phyloP scores from a whole-genome alignment of 2,888 invertebrate species.

The Phortica okadai region DNA sequence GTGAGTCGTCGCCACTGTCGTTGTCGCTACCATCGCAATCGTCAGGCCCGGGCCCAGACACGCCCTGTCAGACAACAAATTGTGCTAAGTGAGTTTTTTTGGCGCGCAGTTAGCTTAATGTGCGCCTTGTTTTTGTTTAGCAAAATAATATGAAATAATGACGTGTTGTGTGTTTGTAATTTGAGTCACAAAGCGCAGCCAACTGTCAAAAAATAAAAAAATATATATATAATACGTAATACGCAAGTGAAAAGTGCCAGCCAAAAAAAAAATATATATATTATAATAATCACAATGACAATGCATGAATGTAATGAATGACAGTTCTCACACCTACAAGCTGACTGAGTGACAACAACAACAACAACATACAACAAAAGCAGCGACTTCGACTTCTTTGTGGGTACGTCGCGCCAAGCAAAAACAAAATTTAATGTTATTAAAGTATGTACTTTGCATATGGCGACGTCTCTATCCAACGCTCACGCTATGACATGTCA shows the following conservation, averaged over 20 bases:
- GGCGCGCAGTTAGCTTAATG: neutral
- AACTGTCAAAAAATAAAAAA: constrained; percentile 4
- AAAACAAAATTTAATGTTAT: constrained; percentile 8
- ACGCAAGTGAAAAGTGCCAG: neutral
- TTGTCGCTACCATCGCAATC: neutral
- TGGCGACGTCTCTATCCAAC: neutral
- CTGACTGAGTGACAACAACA: neutral
- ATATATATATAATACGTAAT: neutral
- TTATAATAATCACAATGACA: constrained; percentile 17
- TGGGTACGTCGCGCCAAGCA: constrained; percentile 59
- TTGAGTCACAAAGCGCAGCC: constrained; percentile 22
- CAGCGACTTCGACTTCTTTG: constrained; percentile 36
- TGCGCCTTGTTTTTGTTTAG: constrained; percentile 1
- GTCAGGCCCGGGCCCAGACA: neutral
- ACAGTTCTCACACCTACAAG: constrained; percentile 18
- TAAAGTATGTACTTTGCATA: constrained; percentile 17
- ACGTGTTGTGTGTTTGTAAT: constrained; percentile 17
- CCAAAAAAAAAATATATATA: neutral
- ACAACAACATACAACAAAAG: neutral
- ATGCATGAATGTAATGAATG: constrained; percentile 6
- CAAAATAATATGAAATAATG: constrained; percentile 1
- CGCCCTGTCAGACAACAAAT: constrained; percentile 8
- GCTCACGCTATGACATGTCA: neutral
- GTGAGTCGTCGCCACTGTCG: neutral
- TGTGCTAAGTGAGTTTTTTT: neutral